These are phyloP conservation scores for Ditylenchus weischeri DNA, from an alignment of 2,888 invertebrate species.

Conservation along the genomic window DNA sequence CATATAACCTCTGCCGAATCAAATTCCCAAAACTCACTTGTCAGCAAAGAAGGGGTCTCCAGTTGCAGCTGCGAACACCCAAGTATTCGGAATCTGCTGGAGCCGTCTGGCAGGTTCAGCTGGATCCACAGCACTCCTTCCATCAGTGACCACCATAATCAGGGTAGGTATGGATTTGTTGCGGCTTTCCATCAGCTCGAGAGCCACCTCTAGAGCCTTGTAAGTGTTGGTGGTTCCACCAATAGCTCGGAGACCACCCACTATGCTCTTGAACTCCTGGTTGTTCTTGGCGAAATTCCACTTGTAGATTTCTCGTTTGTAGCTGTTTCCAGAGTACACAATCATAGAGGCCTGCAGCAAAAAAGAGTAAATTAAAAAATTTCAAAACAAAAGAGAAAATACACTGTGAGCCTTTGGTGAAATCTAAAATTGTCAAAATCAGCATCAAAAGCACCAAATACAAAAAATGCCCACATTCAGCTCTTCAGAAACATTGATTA, in stretches of 20 bases:
- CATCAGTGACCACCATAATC: conserved; percentile 55
- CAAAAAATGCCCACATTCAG: conserved; percentile 44
- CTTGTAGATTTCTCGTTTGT: conserved; percentile 46
- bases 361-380: neutral
- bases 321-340: conserved; percentile 49
- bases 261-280: conserved; percentile 45
- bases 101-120: conserved; percentile 39
- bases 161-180: conserved; percentile 25
- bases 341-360: conserved; percentile 46
- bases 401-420: conserved; percentile 49
- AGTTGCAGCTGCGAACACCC: conserved; percentile 55
- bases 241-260: conserved; percentile 44
- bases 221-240: conserved; percentile 55
- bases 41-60: conserved; percentile 41
- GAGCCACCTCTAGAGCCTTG: conserved; percentile 49
- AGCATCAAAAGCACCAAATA: too few relatives aligned
- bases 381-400: neutral
- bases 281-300: conserved; percentile 56
- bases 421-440: too few relatives aligned
- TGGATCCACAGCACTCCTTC: conserved; percentile 49
- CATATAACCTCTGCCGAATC: too few relatives aligned
- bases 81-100: conserved; percentile 43
- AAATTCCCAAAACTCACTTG: conserved; percentile 11
- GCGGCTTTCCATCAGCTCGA: conserved; percentile 47
- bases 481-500: conserved; percentile 54